Conservation (phyloP, 2,797 vertebrate genomes). For the Spatula clypeata region DNA sequence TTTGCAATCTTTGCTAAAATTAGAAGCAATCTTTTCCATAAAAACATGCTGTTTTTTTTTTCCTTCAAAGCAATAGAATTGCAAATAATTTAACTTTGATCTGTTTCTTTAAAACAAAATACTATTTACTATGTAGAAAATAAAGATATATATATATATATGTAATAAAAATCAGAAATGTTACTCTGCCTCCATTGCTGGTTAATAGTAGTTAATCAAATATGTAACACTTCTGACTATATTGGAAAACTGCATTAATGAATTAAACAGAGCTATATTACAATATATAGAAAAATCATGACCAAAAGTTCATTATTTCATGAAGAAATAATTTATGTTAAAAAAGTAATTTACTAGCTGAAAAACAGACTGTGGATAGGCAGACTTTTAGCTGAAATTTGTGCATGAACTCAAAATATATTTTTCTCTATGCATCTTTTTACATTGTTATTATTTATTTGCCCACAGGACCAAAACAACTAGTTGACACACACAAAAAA, state of each 20-base stretch:
- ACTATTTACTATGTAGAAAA: neutral
- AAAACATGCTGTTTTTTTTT: neutral
- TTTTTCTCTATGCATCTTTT: neutral
- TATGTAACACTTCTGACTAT: neutral
- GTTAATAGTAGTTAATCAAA: neutral
- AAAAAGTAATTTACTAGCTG: neutral
- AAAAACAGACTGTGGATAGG: neutral
- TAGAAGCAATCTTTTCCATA: neutral
- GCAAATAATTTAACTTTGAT: neutral
- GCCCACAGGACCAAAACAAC: neutral
- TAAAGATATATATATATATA: neutral
- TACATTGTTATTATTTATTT: neutral
- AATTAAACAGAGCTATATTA: neutral
- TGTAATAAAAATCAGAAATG: neutral
- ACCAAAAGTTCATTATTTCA: neutral
- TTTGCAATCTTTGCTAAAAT: neutral
- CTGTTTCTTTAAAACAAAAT: neutral
- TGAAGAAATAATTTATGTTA: neutral
- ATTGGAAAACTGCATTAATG: neutral
- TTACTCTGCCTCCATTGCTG: neutral
- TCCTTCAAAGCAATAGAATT: neutral
- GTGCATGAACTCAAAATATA: neutral
- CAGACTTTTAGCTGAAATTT: neutral
- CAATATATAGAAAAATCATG: neutral
- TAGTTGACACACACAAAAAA: neutral